phyloP scores from a whole-genome alignment of 1,140 invertebrate species.

The Trinorchestia longiramus region DNA sequence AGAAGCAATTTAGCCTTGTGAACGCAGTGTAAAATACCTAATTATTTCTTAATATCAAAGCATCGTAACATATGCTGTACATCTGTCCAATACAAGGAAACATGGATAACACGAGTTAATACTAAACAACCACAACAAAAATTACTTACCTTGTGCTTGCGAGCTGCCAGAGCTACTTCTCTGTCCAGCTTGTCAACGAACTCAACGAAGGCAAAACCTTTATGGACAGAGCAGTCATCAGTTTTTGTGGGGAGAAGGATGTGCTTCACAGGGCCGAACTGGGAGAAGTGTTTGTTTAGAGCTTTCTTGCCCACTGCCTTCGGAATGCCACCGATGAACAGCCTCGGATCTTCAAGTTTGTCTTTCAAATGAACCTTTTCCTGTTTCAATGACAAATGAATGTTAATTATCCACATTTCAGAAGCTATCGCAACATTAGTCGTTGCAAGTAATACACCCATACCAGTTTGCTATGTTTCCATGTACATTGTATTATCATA shows the following conservation, averaged over 20 bases:
- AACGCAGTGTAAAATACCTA: no score
- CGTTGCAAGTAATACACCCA: neutral
- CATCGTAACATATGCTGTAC: no score
- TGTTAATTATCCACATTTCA: no score
- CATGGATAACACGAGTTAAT: no score
- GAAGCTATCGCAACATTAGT: neutral
- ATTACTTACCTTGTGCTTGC: no score
- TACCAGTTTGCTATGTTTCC: neutral
- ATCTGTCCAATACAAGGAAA: no score
- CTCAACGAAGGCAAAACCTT: neutral
- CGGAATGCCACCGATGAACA: neutral
- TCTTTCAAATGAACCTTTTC: neutral
- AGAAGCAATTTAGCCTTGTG: no score
- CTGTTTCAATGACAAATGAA: neutral
- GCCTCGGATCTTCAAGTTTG: no score
- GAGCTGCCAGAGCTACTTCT: neutral
- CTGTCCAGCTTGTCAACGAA: neutral
- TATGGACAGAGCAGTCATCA: neutral
- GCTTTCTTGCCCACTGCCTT: neutral
- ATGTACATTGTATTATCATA: neutral
- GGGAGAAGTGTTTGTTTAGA: neutral
- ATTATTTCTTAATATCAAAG: no score
- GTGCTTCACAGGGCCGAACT: neutral
- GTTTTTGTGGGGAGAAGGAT: neutral
- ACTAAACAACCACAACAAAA: no score